These are phyloP conservation scores for Condylostylus longicornis DNA, from an alignment of 1,140 invertebrate genomes.

Conservation along the genomic window DNA sequence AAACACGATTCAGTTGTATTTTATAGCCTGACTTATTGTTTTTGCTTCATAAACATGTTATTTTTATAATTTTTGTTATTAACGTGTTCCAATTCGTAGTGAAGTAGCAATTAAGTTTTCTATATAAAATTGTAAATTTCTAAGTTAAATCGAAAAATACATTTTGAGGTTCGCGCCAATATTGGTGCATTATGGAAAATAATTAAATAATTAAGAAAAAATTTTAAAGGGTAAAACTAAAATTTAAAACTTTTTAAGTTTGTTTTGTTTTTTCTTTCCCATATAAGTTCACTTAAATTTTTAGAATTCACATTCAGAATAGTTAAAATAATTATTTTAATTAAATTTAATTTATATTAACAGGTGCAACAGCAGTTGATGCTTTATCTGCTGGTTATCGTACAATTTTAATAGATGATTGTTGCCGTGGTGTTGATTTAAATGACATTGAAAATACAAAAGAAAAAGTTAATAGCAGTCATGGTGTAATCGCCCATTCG, in stretches of 20 bases:
- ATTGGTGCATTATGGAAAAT: no score
- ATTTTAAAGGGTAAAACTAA: neutral
- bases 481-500: slow-evolving; percentile 67
- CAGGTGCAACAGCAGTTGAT: slow-evolving; percentile 73
- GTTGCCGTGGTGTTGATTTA: slow-evolving; percentile 71
- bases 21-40: no score
- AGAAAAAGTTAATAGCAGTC: slow-evolving; percentile 49
- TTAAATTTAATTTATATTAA: no score
- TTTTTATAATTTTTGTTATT: no score
- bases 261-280: neutral
- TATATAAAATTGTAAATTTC: no score
- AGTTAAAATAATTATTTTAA: slow-evolving; percentile 6
- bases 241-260: slow-evolving; percentile 1
- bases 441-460: slow-evolving; percentile 72
- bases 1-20: no score
- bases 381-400: slow-evolving; percentile 77
- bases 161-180: no score
- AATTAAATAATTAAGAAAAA: neutral
- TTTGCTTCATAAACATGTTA: no score
- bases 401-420: slow-evolving; percentile 81
- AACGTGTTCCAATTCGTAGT: no score
- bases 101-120: no score
- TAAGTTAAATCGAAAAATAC: no score
- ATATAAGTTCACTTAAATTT: neutral
- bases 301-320: slow-evolving; percentile 1